A percentile compares a stretch with the other conserved stretches of the same genome.
Evolutionary conservation across 2,888 invertebrate species (phyloP).

Genomic region (Acronicta psi): DNA sequence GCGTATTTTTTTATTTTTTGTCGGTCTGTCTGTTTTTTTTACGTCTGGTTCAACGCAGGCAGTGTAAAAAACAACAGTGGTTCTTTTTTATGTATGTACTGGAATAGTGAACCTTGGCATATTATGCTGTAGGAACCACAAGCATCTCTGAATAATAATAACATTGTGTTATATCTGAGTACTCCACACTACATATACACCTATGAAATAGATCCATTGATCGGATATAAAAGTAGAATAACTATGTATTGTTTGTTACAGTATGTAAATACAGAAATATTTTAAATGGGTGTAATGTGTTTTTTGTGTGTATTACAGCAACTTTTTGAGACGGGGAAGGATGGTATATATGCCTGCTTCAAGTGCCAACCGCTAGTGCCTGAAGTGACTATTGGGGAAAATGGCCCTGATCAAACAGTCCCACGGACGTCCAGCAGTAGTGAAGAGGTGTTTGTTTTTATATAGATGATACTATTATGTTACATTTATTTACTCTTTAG

Average conservation of each 20-base stretch:
- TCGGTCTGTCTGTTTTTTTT: constrained; percentile 82
- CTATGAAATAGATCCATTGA: constrained; percentile 22
- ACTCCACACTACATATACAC: constrained; percentile 15
- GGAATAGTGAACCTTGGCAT: constrained; percentile 74
- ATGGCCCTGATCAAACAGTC: constrained; percentile 61
- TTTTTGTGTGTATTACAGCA: constrained; percentile 69
- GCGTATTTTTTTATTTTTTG: constrained; percentile 83
- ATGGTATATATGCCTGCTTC: constrained; percentile 83
- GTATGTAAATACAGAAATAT: no score
- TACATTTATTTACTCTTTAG: neutral
- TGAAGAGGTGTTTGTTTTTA: constrained; percentile 47
- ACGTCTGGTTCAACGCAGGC: constrained; percentile 84
- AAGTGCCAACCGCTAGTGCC: constrained; percentile 86
- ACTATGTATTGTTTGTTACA: no score
- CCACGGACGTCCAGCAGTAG: constrained; percentile 65
- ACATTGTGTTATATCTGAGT: constrained; percentile 19
- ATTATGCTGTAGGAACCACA: constrained; percentile 52
- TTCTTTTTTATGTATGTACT: constrained; percentile 70
- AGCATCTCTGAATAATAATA: constrained; percentile 46
- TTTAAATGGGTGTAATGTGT: neutral
- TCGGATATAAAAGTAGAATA: constrained; percentile 22
- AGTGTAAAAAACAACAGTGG: constrained; percentile 78
- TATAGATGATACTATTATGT: neutral
- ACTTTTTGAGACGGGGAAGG: constrained; percentile 83
- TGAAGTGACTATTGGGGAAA: constrained; percentile 81